A percentile compares a stretch with the other conserved stretches of the same genome.
These are phyloP conservation scores for Meandrusa payeni DNA, from an alignment of 2,888 invertebrate genomes.

Conservation along the genomic window DNA sequence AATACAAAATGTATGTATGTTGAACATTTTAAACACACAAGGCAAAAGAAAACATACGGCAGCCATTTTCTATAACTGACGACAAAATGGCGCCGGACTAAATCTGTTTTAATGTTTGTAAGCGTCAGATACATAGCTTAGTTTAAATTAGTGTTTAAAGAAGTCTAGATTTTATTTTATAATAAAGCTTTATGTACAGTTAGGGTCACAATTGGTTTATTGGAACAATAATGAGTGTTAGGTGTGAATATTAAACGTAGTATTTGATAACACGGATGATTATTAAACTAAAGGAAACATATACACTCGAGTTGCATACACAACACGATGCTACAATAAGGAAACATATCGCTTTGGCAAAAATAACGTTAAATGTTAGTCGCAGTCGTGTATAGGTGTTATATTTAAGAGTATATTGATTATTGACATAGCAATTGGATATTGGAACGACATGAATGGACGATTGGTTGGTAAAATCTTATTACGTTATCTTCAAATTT, in stretches of 20 bases:
- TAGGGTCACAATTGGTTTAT: conserved; percentile 66
- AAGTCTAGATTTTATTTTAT: conserved; percentile 75
- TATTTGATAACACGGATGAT: conserved; percentile 73
- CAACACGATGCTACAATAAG: conserved; percentile 74
- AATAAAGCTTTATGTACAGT: conserved; percentile 75
- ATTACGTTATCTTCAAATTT: too few species aligned
- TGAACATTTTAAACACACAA: too few species aligned
- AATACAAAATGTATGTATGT: too few species aligned
- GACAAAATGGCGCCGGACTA: conserved; percentile 52
- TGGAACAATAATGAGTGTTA: conserved; percentile 61
- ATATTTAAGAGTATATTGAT: conserved; percentile 47
- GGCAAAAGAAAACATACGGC: too few species aligned
- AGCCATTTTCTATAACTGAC: conserved; percentile 50
- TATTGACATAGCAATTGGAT: conserved; percentile 20
- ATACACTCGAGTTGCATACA: conserved; percentile 53
- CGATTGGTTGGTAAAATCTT: not conserved
- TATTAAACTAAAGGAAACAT: conserved; percentile 50
- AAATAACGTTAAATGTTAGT: conserved; percentile 44
- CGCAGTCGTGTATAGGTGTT: conserved; percentile 47
- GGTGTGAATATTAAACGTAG: conserved; percentile 72
- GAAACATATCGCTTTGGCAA: conserved; percentile 78
- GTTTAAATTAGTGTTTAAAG: conserved; percentile 59
- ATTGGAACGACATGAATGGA: conserved; percentile 11
- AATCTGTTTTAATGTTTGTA: conserved; percentile 48
- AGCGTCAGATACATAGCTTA: conserved; percentile 70